phyloP scores from a whole-genome alignment of 2,113 vertebrate genomes.

The Podilymbus podiceps region DNA sequence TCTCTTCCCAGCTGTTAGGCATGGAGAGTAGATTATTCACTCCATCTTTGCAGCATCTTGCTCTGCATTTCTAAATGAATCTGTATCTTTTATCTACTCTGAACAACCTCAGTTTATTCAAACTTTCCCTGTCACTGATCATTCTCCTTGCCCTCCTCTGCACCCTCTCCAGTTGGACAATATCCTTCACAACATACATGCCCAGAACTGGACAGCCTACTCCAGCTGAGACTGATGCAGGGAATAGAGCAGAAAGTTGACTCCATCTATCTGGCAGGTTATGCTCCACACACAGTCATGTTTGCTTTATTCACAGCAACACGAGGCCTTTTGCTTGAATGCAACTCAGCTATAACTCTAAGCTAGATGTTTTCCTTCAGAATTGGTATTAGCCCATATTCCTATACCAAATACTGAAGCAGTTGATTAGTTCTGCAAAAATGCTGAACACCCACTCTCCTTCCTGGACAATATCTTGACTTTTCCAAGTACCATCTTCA shows the following conservation, averaged over 20 bases:
- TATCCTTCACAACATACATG: background rate
- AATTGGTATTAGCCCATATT: background rate
- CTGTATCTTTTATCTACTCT: background rate
- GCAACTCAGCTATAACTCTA: background rate
- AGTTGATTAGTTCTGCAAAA: background rate
- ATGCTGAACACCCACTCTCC: background rate
- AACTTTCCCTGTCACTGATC: background rate
- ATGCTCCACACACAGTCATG: background rate
- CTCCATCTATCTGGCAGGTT: background rate
- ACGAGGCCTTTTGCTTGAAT: background rate
- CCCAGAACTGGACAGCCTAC: background rate
- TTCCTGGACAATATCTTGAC: background rate
- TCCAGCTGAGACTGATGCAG: background rate
- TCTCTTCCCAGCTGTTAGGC: background rate
- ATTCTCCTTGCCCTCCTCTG: background rate
- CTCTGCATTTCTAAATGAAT: background rate
- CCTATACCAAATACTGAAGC: background rate
- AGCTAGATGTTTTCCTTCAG: background rate
- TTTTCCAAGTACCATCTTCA: background rate
- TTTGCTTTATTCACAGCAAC: background rate
- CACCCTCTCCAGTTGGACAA: background rate
- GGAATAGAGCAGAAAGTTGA: background rate
- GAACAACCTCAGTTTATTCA: background rate
- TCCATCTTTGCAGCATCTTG: background rate
- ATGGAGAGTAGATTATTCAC: background rate